These are phyloP conservation scores for Cynoglossus semilaevis DNA, from an alignment of 2,113 vertebrate genomes.

Conservation along the genomic window DNA sequence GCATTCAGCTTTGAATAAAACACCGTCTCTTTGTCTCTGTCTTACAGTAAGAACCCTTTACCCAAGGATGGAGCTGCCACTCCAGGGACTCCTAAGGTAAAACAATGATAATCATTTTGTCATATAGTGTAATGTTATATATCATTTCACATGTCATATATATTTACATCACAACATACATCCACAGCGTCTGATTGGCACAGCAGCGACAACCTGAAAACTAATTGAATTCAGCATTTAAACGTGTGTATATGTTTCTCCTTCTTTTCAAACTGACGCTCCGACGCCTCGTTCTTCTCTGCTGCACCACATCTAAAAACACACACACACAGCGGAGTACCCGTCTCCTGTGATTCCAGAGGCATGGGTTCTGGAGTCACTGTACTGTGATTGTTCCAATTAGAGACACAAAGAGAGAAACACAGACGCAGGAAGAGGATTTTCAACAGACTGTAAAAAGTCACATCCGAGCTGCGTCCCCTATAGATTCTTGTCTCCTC, in stretches of 20 bases:
- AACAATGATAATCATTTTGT: neutral
- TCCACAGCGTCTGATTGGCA: too few species aligned
- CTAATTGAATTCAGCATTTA: neutral
- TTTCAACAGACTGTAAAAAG: conserved; percentile 5
- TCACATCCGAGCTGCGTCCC: neutral
- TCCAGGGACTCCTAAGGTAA: conserved; percentile 97
- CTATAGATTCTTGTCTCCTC: conserved; percentile 4
- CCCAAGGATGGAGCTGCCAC: conserved; percentile 87
- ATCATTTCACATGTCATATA: neutral
- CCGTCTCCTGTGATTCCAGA: conserved; percentile 39
- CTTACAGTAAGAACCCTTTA: conserved; percentile 87
- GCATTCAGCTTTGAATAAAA: too few species aligned
- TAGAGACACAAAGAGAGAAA: conserved; percentile 36
- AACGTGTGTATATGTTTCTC: neutral
- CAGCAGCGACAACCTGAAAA: too few species aligned
- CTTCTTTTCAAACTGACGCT: conserved; percentile 4
- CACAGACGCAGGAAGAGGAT: conserved; percentile 3
- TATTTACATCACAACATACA: neutral
- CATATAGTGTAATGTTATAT: neutral
- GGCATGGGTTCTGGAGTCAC: conserved; percentile 35
- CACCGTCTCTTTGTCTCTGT: conserved; percentile 12
- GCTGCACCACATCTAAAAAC: conserved; percentile 33
- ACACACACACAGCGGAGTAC: conserved; percentile 10
- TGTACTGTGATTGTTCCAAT: conserved; percentile 57
- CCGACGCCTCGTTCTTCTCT: conserved; percentile 28